phyloP scores from a whole-genome alignment of 2,888 invertebrate species.

The Ochropacha duplaris region DNA sequence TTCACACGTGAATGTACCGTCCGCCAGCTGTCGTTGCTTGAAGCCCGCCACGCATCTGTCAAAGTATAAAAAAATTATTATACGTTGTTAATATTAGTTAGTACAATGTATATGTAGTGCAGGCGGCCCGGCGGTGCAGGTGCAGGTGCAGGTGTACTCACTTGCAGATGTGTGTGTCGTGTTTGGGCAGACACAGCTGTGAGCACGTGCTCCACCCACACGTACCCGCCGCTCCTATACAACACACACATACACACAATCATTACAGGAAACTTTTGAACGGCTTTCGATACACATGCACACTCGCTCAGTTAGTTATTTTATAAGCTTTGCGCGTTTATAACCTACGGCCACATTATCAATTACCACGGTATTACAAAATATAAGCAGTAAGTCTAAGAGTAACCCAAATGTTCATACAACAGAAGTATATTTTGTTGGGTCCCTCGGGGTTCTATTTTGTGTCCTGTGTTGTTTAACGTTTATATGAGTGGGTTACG shows the following conservation, averaged over 20 bases:
- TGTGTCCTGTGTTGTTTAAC: not conserved
- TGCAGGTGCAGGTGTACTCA: constrained; percentile 42
- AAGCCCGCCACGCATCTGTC: constrained; percentile 86
- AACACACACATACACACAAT: constrained; percentile 2
- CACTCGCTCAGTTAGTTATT: too few relatives aligned
- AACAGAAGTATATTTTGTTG: not conserved
- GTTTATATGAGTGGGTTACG: not conserved
- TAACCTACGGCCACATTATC: too few relatives aligned
- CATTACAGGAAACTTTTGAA: too few relatives aligned
- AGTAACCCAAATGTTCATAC: too few relatives aligned
- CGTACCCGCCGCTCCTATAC: constrained; percentile 34
- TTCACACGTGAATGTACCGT: constrained; percentile 72
- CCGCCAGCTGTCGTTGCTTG: constrained; percentile 71
- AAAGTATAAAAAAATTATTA: not conserved
- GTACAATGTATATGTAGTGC: too few relatives aligned
- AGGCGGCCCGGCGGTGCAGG: too few relatives aligned
- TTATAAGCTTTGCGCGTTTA: too few relatives aligned
- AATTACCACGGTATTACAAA: too few relatives aligned
- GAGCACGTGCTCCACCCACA: constrained; percentile 90
- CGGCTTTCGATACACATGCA: too few relatives aligned
- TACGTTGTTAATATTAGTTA: not conserved
- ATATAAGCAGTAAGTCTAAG: too few relatives aligned
- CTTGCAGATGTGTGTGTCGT: constrained; percentile 70
- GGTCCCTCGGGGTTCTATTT: not conserved
- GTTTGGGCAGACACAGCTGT: constrained; percentile 87